Conservation (phyloP, 2,888 invertebrate genomes). For the Brassicogethes aeneus region DNA sequence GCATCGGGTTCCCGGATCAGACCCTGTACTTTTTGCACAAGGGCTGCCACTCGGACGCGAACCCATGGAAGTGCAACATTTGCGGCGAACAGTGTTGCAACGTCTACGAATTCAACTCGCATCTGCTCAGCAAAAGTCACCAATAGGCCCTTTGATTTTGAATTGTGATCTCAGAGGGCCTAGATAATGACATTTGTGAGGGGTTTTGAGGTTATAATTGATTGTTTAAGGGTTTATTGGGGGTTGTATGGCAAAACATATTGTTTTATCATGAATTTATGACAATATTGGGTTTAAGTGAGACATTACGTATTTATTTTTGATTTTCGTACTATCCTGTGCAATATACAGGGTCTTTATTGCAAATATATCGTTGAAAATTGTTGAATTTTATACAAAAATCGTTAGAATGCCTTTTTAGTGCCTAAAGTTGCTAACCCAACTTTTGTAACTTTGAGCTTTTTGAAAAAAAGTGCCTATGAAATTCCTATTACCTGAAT, state of each 20-base stretch:
- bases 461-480: background rate
- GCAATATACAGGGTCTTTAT: no score
- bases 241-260: no score
- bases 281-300: background rate
- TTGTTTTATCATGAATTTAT: no score
- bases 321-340: no score
- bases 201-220: no score
- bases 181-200: no score
- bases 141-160: no score
- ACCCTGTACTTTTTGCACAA: conserved; percentile 96
- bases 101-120: conserved; percentile 95
- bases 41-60: conserved; percentile 94
- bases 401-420: no score
- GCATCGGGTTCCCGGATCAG: conserved; percentile 91
- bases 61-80: conserved; percentile 96
- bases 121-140: conserved; percentile 88
- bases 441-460: no score
- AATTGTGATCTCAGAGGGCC: no score
- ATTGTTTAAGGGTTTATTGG: no score
- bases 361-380: background rate
- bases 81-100: conserved; percentile 93
- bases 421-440: no score
- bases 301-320: background rate
- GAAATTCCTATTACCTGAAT: background rate
- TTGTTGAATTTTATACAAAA: background rate